Evolutionary conservation across 2,888 invertebrate species (phyloP).

Genomic region (Eupithecia inturbata): DNA sequence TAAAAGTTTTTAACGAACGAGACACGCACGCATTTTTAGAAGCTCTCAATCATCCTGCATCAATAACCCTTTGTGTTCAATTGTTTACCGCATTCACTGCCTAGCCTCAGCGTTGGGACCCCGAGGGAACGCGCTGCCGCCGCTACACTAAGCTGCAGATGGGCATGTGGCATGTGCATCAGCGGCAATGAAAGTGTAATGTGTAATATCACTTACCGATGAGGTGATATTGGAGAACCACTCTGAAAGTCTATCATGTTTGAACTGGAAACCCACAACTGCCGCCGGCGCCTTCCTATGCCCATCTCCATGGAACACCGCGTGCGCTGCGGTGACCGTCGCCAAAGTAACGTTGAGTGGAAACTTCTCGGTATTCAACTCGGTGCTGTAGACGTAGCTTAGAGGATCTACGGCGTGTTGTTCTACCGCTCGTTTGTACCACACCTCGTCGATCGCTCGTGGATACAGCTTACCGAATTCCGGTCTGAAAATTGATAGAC

Average conservation of each 20-base stretch:
- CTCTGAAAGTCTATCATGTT: conserved; percentile 89
- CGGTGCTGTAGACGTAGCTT: conserved; percentile 89
- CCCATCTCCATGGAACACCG: conserved; percentile 88
- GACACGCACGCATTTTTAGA: background rate
- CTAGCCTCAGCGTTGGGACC: background rate
- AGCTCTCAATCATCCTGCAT: conserved; percentile 13
- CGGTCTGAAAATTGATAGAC: conserved; percentile 72
- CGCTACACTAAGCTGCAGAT: background rate
- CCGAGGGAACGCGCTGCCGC: background rate
- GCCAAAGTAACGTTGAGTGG: conserved; percentile 86
- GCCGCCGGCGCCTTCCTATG: conserved; percentile 87
- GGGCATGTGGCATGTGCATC: background rate
- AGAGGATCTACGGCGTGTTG: conserved; percentile 90
- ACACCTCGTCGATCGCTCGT: conserved; percentile 93
- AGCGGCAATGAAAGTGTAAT: background rate
- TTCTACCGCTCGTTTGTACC: conserved; percentile 95
- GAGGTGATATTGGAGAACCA: conserved; percentile 92
- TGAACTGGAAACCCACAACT: conserved; percentile 91
- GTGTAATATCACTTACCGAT: conserved; percentile 78
- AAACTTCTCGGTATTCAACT: conserved; percentile 70
- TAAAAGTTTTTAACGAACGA: background rate
- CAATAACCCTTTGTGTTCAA: background rate
- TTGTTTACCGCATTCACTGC: background rate
- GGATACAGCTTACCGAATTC: conserved; percentile 90
- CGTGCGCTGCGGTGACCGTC: conserved; percentile 93